Percentiles rank a stretch among this genome's conserved stretches.
Evolutionary conservation across 2,888 invertebrate genomes (phyloP).

Genomic region (Phaedon cochleariae): DNA sequence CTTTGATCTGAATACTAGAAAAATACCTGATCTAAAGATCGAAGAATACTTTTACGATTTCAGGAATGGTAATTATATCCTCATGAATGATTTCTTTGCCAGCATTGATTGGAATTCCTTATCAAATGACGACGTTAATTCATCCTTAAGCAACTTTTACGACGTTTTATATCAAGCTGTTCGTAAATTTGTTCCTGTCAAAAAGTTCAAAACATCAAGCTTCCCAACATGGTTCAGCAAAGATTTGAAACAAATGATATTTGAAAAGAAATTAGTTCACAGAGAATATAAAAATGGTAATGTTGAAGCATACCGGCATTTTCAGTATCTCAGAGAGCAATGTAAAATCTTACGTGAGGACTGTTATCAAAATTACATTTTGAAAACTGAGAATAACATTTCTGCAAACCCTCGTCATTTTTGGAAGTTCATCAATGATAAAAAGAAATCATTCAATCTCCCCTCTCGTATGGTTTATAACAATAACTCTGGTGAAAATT

Average conservation of each 20-base stretch:
- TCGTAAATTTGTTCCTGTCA: not conserved
- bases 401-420: too few species aligned
- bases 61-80: not conserved
- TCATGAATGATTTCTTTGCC: conserved; percentile 1
- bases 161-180: not conserved
- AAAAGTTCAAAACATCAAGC: not conserved
- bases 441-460: too few species aligned
- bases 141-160: not conserved
- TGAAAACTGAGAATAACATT: not conserved
- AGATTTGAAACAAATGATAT: not conserved
- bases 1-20: not conserved
- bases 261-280: too few species aligned
- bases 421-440: too few species aligned
- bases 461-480: too few species aligned
- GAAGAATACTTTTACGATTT: not conserved
- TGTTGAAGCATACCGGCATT: too few species aligned
- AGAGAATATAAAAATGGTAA: too few species aligned
- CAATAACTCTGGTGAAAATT: not conserved
- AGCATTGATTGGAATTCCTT: not conserved
- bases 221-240: not conserved
- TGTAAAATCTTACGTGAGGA: too few species aligned
- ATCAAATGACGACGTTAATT: not conserved
- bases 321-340: too few species aligned
- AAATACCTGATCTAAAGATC: not conserved
- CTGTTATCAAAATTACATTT: too few species aligned